Base-by-base conservation (phyloP, 2,888 invertebrate genomes). In the Rhodophaea formosa region DNA sequence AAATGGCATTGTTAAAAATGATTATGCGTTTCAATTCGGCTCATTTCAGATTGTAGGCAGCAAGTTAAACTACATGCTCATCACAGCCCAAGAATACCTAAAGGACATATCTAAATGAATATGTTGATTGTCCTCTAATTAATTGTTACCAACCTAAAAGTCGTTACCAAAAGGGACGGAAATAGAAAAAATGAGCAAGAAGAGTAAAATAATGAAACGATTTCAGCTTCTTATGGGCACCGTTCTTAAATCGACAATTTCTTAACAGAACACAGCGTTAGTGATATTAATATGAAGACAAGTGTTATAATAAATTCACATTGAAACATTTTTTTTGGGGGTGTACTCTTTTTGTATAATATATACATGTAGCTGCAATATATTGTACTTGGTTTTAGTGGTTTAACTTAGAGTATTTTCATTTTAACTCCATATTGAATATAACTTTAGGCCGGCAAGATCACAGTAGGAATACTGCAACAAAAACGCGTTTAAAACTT, bases 131-230 rank as follows among this genome's bases (percentile, higher is more conserved):
- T 56, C 47, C 29, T 17, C 56, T 59, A 60, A 59, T 43, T 53
- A 52, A 63, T 44, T 51, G 49, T 59, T 54, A 59, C 61, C 58
- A 65, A 65, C 61, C 62, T 62, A 62, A 65, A 70, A 64, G 62
- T 70, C 64, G 57, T 64, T 65, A 64, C 60, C 79, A 84, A 80
- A 74, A 81, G 77, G 87, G 88, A 86, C 86, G 86, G 88, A 82
- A 76, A 81, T 65, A 81, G 72, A 77, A 70, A n/a, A 86, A 81
- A 80, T 88, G 86, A 87, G 88, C 88, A 83, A 85, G 64, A 79
- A 74, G 67, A 54, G 52, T 68, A 68, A 64, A 61, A 47, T 61
- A 72, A 71, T 62, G 53, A 57, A 66, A 51, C 17, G 17, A 44
- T 43, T 51, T 32, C 16, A 17, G 46, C 17, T 8, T 23, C 53